Percentiles rank a stretch among this genome's conserved stretches.
phyloP scores from a whole-genome alignment of 2,797 vertebrate species.

The Acanthis flammea region DNA sequence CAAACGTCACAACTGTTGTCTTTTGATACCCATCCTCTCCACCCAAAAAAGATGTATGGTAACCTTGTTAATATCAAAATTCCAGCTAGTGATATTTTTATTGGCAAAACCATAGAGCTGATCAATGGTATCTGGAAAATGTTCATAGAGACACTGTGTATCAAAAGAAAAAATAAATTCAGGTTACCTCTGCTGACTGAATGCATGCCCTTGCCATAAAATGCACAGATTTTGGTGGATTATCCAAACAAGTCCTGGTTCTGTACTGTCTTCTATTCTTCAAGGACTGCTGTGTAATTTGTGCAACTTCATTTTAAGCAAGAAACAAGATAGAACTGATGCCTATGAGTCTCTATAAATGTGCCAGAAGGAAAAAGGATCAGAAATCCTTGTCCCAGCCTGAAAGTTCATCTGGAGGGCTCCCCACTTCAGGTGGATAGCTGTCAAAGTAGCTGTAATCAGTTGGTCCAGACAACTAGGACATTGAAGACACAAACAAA shows the following conservation, averaged over 20 bases:
- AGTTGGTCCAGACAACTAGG: conserved; percentile 85
- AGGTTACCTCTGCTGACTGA: background rate
- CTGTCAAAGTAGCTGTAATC: conserved; percentile 93
- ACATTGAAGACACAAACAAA: conserved; percentile 27
- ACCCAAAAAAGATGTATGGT: background rate
- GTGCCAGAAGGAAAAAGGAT: conserved; percentile 1
- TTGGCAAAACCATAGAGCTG: background rate
- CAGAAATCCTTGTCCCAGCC: conserved; percentile 96
- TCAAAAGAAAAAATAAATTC: background rate
- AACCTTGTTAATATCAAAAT: background rate
- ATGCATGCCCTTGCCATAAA: background rate
- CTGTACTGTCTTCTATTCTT: background rate
- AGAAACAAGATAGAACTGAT: background rate
- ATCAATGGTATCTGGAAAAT: background rate
- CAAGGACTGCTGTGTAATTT: background rate
- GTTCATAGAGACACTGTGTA: background rate
- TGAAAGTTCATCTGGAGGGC: conserved; percentile 89
- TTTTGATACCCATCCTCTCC: background rate
- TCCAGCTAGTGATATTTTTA: background rate
- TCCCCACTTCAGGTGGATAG: conserved; percentile 88
- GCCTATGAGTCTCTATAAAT: background rate
- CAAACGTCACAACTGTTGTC: background rate
- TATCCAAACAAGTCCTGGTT: background rate
- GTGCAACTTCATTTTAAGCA: background rate
- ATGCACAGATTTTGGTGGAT: background rate